These are phyloP conservation scores for Enteromius viviparus DNA, from an alignment of 2,797 vertebrate species.

Conservation along the genomic window DNA sequence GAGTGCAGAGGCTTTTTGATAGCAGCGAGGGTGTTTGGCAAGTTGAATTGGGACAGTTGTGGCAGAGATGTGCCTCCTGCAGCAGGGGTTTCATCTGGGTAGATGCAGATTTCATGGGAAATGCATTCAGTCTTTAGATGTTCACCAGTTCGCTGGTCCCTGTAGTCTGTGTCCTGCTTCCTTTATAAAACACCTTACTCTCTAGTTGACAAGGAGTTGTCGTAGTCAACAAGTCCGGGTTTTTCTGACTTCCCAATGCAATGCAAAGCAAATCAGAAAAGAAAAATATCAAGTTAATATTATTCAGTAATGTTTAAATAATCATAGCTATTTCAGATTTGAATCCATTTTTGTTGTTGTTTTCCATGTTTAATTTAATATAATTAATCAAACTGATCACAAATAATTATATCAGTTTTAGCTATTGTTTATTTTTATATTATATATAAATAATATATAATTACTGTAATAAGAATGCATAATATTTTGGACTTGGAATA, in stretches of 20 bases:
- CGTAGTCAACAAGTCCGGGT: constrained; percentile 5
- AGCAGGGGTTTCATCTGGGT: not conserved
- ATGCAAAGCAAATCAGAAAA: not conserved
- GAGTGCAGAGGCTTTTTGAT: constrained; percentile 39
- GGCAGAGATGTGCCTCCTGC: constrained; percentile 33
- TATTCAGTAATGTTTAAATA: not conserved
- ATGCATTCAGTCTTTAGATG: constrained; percentile 36
- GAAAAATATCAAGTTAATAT: not conserved
- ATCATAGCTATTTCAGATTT: not conserved
- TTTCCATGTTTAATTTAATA: not conserved
- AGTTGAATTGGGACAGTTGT: constrained; percentile 44
- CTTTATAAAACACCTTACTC: not conserved
- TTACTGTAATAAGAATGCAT: not conserved
- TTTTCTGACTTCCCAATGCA: not conserved
- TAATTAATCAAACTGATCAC: not conserved
- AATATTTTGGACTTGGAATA: not conserved
- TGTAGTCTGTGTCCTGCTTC: constrained; percentile 22
- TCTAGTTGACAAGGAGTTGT: not conserved
- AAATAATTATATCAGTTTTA: not conserved
- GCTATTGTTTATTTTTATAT: too few species aligned
- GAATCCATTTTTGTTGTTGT: not conserved
- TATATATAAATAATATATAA: too few species aligned
- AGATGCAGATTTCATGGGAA: constrained; percentile 31
- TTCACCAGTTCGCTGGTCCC: constrained; percentile 29
- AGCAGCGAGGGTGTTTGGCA: constrained; percentile 39